Evolutionary conservation across 2,888 invertebrate genomes (phyloP).

Genomic region (Nebria brevicollis): DNA sequence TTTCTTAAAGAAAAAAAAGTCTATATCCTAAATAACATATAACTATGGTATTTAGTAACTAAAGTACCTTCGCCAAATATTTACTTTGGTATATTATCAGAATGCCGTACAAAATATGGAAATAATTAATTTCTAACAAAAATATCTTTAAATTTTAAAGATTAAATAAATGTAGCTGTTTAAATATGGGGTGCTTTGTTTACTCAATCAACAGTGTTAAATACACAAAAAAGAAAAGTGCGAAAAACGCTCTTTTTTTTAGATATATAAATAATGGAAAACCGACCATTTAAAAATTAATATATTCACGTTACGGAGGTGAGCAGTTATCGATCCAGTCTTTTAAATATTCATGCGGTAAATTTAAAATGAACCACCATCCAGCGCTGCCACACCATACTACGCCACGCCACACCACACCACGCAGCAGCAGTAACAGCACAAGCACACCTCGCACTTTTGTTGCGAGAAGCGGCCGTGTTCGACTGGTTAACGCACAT

Average conservation of each 20-base stretch:
- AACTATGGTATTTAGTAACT: no score
- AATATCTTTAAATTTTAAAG: neutral
- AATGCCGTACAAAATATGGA: no score
- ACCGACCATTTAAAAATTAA: conserved; percentile 8
- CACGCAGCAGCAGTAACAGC: neutral
- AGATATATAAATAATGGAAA: neutral
- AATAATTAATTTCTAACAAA: no score
- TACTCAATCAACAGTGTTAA: neutral
- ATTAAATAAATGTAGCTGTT: neutral
- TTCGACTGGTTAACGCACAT: neutral
- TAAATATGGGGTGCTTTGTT: neutral
- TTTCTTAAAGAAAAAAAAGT: no score
- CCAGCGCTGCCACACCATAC: neutral
- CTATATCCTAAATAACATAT: no score
- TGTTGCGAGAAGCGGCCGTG: neutral
- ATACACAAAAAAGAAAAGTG: neutral
- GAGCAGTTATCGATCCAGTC: conserved; percentile 42
- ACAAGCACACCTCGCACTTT: neutral
- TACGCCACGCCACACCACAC: neutral
- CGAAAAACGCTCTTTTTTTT: neutral
- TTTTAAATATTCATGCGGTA: conserved; percentile 45
- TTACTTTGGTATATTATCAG: no score
- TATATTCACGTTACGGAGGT: conserved; percentile 38
- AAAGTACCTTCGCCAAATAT: no score
- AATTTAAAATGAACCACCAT: conserved; percentile 40